These are phyloP conservation scores for Hephaestus fuliginosus DNA, from an alignment of 2,797 vertebrate genomes.

Conservation along the genomic window DNA sequence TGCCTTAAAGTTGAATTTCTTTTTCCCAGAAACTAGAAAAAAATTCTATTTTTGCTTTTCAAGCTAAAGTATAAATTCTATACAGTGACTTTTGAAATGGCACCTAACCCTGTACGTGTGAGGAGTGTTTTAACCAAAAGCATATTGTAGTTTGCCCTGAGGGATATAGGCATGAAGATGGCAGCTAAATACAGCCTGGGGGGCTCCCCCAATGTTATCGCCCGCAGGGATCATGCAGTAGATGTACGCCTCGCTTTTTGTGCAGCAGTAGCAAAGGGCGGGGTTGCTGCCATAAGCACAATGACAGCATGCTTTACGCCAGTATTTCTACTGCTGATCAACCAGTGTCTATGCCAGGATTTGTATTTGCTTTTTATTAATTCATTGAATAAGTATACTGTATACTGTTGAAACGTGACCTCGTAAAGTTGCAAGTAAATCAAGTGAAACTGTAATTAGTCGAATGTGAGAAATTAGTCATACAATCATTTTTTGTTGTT, in stretches of 20 bases:
- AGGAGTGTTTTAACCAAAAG: slow-evolving; percentile 35
- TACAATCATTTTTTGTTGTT: neutral
- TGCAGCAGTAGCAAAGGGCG: slow-evolving; percentile 22
- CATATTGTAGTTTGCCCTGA: slow-evolving; percentile 25
- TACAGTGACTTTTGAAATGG: slow-evolving; percentile 3
- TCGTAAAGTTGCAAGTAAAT: too few species aligned
- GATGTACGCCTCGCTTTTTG: slow-evolving; percentile 7
- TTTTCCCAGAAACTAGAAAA: neutral
- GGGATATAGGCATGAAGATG: slow-evolving; percentile 23
- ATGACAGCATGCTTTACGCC: slow-evolving; percentile 7
- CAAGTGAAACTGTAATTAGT: neutral
- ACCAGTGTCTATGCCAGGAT: too few species aligned
- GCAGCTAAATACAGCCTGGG: slow-evolving; percentile 50
- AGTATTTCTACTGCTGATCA: neutral
- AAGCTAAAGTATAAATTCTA: slow-evolving; percentile 1
- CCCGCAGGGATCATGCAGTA: slow-evolving; percentile 29
- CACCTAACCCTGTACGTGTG: slow-evolving; percentile 15
- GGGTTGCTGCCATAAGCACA: slow-evolving; percentile 9
- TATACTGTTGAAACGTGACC: neutral
- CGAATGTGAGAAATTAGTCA: neutral
- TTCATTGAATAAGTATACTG: neutral
- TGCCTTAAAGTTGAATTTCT: neutral
- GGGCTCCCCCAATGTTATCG: slow-evolving; percentile 14
- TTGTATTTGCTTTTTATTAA: neutral
- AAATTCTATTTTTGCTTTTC: neutral